Base-by-base conservation (phyloP, 2,797 vertebrate genomes). In the Varecia variegata region DNA sequence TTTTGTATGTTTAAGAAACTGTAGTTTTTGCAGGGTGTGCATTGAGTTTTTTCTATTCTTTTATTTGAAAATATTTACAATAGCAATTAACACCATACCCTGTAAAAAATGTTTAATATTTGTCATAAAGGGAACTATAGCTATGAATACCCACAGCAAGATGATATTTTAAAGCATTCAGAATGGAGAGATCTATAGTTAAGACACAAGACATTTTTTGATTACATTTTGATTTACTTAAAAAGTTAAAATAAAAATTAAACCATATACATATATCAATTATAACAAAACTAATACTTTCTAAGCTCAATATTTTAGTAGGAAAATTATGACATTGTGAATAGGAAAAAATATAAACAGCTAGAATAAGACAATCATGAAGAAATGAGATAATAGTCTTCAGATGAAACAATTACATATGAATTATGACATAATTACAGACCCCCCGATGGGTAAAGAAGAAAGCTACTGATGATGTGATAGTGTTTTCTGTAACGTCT, bases 341-440 rank as follows among this genome's bases (percentile, higher is more conserved):
- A 92, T 84, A 93, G 88, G 83, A 94, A 97, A 97, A 96, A 93
- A 95, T 96, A 97, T 96, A 97, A 97, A 97, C 97, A 97, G 94
- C 93, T 32, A 97, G 96, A 94, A 93, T 88, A 97, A 97, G 97
- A 98, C 96, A 98, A 97, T 97, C 96, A 96, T 0, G 91, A 90
- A 97, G 97, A 97, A 97, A 97, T 96, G 97, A 97, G 97, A 97
- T 97, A 97, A 97, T 97, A 94, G 97, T 96, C 86, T 97, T 97
- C 96, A 98, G 96, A 98, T 96, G 96, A 98, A 96, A 98, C 97
- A 98, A 97, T 98, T 97, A 97, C 96, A 97, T 97, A 96, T 96
- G 97, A 97, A 98, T 98, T 97, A 97, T 97, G 96, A 96, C 97
- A 97, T 97, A 96, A 98, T 97, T 97, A 95, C 94, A 98, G 97